phyloP scores from a whole-genome alignment of 2,888 invertebrate species.

The Hipparchia semele region DNA sequence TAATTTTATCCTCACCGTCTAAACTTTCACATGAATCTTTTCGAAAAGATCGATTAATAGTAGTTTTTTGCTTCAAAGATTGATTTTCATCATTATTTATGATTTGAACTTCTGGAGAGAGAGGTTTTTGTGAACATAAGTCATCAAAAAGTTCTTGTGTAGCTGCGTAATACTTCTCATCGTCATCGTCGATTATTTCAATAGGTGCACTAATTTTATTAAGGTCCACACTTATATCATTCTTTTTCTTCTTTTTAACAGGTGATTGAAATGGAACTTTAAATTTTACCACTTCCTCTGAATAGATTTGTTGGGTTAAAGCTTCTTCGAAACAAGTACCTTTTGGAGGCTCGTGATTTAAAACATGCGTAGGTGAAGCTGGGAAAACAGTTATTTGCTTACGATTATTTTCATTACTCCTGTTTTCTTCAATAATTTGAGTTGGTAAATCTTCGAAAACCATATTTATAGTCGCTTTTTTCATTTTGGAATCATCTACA shows the following conservation, averaged over 20 bases:
- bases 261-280: slow-evolving; percentile 63
- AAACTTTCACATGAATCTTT: slow-evolving; percentile 14
- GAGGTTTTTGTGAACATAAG: slow-evolving; percentile 60
- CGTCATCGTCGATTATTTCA: slow-evolving; percentile 34
- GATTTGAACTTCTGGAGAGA: slow-evolving; percentile 35
- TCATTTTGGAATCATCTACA: slow-evolving; percentile 37
- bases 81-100: slow-evolving; percentile 4
- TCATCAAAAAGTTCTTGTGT: slow-evolving; percentile 71
- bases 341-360: slow-evolving; percentile 24
- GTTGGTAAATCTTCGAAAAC: slow-evolving; percentile 51
- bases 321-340: slow-evolving; percentile 51
- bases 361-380: slow-evolving; percentile 12
- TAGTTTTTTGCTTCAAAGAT: background rate
- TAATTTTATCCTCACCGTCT: slow-evolving; percentile 44
- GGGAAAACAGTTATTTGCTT: background rate
- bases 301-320: slow-evolving; percentile 56
- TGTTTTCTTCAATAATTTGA: slow-evolving; percentile 45
- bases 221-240: slow-evolving; percentile 2
- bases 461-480: slow-evolving; percentile 32
- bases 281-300: slow-evolving; percentile 48
- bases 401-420: slow-evolving; percentile 1
- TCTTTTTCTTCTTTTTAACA: slow-evolving; percentile 57
- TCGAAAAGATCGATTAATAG: background rate
- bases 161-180: slow-evolving; percentile 62
- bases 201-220: slow-evolving; percentile 33